Conservation (phyloP, 1,140 invertebrate genomes). For the Plutomurus gul region DNA sequence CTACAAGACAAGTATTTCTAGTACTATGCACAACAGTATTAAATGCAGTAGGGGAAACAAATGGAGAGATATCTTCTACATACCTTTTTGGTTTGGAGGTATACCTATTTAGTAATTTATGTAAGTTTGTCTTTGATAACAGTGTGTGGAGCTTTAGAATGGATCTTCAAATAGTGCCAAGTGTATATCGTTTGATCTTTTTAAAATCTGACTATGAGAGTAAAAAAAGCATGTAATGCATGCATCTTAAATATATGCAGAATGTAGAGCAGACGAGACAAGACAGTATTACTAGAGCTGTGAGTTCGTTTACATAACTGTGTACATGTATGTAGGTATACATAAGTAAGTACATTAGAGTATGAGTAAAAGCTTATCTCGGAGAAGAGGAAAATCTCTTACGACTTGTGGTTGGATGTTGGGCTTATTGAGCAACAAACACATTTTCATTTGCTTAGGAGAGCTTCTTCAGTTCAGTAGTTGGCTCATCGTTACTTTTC, state of each 20-base stretch:
- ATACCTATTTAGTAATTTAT: not conserved
- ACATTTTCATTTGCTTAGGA: not conserved
- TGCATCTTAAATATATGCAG: not conserved
- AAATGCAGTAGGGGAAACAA: not conserved
- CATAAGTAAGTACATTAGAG: not conserved
- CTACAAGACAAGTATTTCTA: no score
- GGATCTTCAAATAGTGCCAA: not conserved
- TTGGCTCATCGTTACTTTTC: not conserved
- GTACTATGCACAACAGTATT: no score
- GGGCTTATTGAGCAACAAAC: not conserved
- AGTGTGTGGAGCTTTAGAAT: not conserved
- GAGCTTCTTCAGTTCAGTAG: not conserved
- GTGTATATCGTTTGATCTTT: not conserved
- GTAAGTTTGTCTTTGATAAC: not conserved
- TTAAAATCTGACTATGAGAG: not conserved
- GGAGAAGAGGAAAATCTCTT: not conserved
- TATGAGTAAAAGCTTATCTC: not conserved
- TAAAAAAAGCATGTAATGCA: not conserved
- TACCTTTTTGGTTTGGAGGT: not conserved
- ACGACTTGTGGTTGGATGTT: slow-evolving; percentile 5
- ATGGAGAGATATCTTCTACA: not conserved
- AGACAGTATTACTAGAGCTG: not conserved
- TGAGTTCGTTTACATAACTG: not conserved
- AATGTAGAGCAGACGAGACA: not conserved
- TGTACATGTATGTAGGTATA: not conserved